A percentile compares a stretch with the other conserved stretches of the same genome.
These are phyloP conservation scores for Mercenaria mercenaria DNA, from an alignment of 1,140 invertebrate species.

Conservation along the genomic window DNA sequence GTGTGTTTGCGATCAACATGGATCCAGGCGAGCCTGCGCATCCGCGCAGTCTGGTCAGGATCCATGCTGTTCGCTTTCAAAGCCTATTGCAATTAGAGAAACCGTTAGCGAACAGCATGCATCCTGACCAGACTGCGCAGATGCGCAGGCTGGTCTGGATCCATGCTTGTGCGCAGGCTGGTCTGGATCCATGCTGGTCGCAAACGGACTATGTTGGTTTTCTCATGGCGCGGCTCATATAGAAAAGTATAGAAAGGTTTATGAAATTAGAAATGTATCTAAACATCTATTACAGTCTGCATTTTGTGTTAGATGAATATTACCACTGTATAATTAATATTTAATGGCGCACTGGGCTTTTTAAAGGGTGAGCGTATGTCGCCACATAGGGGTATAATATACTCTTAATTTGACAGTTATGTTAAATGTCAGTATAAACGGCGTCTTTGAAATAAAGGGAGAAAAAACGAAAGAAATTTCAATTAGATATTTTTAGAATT, in stretches of 20 bases:
- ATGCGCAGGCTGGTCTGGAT: too few species aligned
- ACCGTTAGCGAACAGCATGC: too few species aligned
- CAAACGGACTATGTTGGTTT: too few species aligned
- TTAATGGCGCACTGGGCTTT: slow-evolving; percentile 25
- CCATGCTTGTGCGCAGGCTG: too few species aligned
- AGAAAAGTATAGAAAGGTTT: background rate
- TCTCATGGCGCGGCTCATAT: too few species aligned
- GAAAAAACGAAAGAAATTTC: background rate
- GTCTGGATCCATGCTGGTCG: too few species aligned
- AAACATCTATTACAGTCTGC: slow-evolving; percentile 2
- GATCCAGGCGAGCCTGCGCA: too few species aligned
- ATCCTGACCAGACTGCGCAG: too few species aligned
- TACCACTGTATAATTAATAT: slow-evolving; percentile 23
- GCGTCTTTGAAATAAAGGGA: slow-evolving; percentile 10
- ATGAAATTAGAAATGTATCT: slow-evolving; percentile 34
- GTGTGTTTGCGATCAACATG: too few species aligned
- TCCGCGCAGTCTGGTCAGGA: too few species aligned
- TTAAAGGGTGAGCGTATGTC: slow-evolving; percentile 5
- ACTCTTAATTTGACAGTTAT: slow-evolving; percentile 42
- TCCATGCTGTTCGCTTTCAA: too few species aligned
- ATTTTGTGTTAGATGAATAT: slow-evolving; percentile 11
- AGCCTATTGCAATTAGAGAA: too few species aligned
- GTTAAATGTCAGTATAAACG: slow-evolving; percentile 28
- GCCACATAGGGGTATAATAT: slow-evolving; percentile 2
- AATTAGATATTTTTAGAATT: background rate